Percentiles rank a stretch among this genome's conserved stretches.
Evolutionary conservation across 2,888 invertebrate species (phyloP).

Genomic region (Byasa hedistus): DNA sequence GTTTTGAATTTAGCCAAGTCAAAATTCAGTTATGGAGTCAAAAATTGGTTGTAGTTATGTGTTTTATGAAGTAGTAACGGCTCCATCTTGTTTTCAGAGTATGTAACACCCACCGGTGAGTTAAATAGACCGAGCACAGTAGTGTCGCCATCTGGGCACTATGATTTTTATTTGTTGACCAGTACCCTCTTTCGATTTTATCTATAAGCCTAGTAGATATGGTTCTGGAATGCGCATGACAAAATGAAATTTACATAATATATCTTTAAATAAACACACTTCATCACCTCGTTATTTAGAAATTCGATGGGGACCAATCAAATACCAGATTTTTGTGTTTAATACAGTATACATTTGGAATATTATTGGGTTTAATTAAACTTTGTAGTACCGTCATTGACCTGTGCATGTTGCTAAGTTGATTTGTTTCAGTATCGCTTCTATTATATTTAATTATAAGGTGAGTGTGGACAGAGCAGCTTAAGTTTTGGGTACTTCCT

Average conservation of each 20-base stretch:
- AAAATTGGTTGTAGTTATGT: constrained; percentile 63
- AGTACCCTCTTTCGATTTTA: constrained; percentile 30
- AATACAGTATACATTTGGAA: not conserved
- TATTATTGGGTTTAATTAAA: not conserved
- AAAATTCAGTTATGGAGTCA: constrained; percentile 73
- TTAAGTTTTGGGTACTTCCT: too few relatives aligned
- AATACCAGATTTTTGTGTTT: too few relatives aligned
- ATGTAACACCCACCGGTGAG: constrained; percentile 80
- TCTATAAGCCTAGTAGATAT: constrained; percentile 39
- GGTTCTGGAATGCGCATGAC: constrained; percentile 45
- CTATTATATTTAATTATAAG: not conserved
- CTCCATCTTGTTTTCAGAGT: constrained; percentile 80
- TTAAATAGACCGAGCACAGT: constrained; percentile 67
- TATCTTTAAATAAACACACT: constrained; percentile 1
- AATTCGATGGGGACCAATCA: too few relatives aligned
- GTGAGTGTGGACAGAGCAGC: too few relatives aligned
- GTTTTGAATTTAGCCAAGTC: constrained; percentile 39
- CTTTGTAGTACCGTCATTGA: not conserved
- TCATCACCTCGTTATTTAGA: not conserved
- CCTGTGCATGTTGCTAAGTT: constrained; percentile 15
- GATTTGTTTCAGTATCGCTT: constrained; percentile 27
- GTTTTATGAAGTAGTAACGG: constrained; percentile 68
- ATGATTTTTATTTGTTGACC: constrained; percentile 19
- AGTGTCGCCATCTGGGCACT: constrained; percentile 44
- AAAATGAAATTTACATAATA: not conserved